A percentile compares a stretch with the other conserved stretches of the same genome.
These are phyloP conservation scores for Cavia aperea DNA, from an alignment of 2,113 vertebrate species.

Conservation along the genomic window DNA sequence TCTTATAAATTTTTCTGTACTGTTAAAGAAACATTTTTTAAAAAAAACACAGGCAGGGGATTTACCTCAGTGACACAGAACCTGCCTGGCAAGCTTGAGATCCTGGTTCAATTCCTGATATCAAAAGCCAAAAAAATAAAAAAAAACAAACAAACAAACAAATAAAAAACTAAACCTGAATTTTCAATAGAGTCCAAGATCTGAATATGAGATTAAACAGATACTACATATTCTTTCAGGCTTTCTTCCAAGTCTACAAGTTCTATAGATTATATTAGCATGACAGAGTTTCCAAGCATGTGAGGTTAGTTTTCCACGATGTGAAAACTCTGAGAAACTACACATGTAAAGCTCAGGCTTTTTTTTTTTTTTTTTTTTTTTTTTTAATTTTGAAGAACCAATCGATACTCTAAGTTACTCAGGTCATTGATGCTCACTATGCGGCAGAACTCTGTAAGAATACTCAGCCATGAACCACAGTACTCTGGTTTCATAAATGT, in stretches of 20 bases:
- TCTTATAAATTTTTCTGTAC: not conserved
- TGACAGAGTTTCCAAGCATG: not conserved
- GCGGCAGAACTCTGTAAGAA: slow-evolving; percentile 70
- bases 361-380: not conserved
- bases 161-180: not conserved
- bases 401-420: not conserved
- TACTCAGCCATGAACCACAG: not conserved
- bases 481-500: not conserved
- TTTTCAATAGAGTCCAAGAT: not conserved
- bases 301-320: not conserved
- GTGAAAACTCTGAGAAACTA: not conserved
- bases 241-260: not conserved
- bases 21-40: not conserved
- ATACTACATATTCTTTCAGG: not conserved
- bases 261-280: not conserved
- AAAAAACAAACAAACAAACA: too few relatives aligned
- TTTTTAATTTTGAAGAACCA: not conserved
- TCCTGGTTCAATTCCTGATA: too few relatives aligned
- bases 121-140: too few relatives aligned
- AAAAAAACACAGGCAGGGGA: too few relatives aligned
- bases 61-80: too few relatives aligned
- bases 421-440: slow-evolving; percentile 60
- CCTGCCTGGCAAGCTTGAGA: too few relatives aligned
- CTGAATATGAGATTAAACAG: not conserved
- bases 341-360: not conserved